Percentiles rank a stretch among this genome's conserved stretches.
Conservation (phyloP, 2,888 invertebrate species). For the Pterobdella sp. region DNA sequence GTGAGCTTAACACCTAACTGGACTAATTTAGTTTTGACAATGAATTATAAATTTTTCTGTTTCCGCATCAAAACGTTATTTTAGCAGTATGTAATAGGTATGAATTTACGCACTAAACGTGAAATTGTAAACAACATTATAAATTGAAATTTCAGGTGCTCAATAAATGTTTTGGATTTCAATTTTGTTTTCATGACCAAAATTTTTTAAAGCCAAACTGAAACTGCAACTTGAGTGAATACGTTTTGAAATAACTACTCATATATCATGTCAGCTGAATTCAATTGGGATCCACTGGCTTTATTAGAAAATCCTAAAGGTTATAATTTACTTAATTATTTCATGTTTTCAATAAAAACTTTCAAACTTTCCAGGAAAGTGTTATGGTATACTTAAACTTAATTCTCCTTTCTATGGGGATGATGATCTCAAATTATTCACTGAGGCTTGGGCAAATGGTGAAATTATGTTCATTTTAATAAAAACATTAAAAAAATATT, state of each 20-base stretch:
- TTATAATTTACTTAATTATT: not conserved
- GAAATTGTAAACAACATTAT: not conserved
- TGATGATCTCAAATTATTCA: constrained; percentile 18
- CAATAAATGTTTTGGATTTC: too few species aligned
- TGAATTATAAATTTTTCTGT: too few species aligned
- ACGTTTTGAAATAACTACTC: too few species aligned
- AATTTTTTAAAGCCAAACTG: too few species aligned
- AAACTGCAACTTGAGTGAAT: too few species aligned
- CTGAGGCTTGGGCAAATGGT: constrained; percentile 19
- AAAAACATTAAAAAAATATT: constrained; percentile 4
- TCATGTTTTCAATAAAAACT: not conserved
- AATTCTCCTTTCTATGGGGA: constrained; percentile 21
- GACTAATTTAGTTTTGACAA: too few species aligned
- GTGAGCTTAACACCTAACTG: too few species aligned
- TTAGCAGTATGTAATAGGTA: too few species aligned
- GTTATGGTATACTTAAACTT: constrained; percentile 22
- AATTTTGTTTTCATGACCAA: too few species aligned
- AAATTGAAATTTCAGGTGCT: not conserved
- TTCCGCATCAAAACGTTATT: too few species aligned
- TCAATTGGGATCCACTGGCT: not conserved
- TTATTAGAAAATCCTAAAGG: not conserved
- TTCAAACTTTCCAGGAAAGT: not conserved
- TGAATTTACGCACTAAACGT: not conserved
- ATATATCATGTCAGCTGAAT: too few species aligned
- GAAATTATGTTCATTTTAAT: not conserved